These are phyloP conservation scores for Chiroxiphia lanceolata DNA, from an alignment of 2,797 vertebrate genomes.

Conservation along the genomic window DNA sequence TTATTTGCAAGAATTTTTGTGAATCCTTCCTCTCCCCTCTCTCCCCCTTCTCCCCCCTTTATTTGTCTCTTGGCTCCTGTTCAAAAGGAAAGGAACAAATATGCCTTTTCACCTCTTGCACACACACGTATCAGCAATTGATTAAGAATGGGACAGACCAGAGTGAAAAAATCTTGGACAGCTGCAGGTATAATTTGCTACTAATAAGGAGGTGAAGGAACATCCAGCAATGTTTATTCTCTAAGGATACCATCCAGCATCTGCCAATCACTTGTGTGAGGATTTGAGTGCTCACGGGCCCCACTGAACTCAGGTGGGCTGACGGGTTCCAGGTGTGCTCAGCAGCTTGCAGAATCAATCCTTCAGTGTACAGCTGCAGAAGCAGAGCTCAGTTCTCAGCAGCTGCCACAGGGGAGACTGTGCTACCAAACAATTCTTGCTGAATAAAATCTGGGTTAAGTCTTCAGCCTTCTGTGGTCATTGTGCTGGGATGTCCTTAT, in stretches of 20 bases:
- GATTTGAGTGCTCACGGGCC: constrained; percentile 14
- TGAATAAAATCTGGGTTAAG: constrained; percentile 29
- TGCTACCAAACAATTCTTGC: neutral
- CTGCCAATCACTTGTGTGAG: constrained; percentile 49
- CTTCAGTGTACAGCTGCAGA: neutral
- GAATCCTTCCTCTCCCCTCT: neutral
- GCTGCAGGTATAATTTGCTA: constrained; percentile 47
- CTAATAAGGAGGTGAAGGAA: constrained; percentile 51
- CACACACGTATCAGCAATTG: neutral
- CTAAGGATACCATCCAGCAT: constrained; percentile 14
- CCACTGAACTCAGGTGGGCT: constrained; percentile 27
- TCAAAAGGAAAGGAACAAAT: neutral
- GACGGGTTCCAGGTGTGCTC: constrained; percentile 23
- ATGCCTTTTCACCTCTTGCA: neutral
- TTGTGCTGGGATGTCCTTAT: neutral
- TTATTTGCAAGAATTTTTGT: constrained; percentile 21
- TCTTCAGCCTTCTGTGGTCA: neutral
- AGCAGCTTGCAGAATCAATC: constrained; percentile 24
- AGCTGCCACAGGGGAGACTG: neutral
- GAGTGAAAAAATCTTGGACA: constrained; percentile 32
- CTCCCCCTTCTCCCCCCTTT: accelerated
- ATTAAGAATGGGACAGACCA: constrained; percentile 20
- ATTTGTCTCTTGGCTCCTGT: neutral
- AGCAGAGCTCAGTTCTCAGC: neutral
- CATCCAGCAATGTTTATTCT: constrained; percentile 37